Percentiles rank a stretch among this genome's conserved stretches.
phyloP scores from a whole-genome alignment of 2,797 vertebrate species.

The Pteropus rufus region DNA sequence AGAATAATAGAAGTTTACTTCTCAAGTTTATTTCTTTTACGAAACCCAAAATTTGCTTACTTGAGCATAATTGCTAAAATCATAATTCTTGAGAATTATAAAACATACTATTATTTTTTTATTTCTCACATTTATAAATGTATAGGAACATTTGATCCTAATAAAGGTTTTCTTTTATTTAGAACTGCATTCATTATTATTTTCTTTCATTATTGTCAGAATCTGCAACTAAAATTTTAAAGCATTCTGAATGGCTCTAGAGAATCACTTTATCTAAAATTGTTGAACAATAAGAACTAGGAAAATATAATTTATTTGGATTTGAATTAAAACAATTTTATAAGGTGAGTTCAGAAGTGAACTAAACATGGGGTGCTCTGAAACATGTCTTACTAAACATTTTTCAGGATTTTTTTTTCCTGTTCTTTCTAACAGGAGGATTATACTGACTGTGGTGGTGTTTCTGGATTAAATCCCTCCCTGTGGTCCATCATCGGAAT shows the following conservation, averaged over 20 bases:
- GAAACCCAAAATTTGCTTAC: not conserved
- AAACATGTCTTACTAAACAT: not conserved
- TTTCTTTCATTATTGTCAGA: not conserved
- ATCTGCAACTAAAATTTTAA: not conserved
- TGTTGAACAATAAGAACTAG: not conserved
- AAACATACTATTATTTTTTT: not conserved
- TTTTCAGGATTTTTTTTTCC: conserved; percentile 33
- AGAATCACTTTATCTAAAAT: not conserved
- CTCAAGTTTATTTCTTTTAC: not conserved
- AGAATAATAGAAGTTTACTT: not conserved
- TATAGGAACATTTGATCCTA: not conserved
- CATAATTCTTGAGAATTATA: not conserved
- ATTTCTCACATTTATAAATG: not conserved
- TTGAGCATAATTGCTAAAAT: not conserved
- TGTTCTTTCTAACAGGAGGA: conserved; percentile 90
- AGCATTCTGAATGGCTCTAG: not conserved
- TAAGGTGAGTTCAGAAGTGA: conserved; percentile 51
- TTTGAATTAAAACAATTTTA: not conserved
- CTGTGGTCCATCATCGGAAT: conserved; percentile 89
- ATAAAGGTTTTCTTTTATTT: not conserved
- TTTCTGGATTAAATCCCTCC: conserved; percentile 89
- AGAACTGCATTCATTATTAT: not conserved
- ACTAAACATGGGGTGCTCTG: not conserved
- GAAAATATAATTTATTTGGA: not conserved
- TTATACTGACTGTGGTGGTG: conserved; percentile 95